phyloP scores from a whole-genome alignment of 2,113 vertebrate species.

The Odontophorus gujanensis region DNA sequence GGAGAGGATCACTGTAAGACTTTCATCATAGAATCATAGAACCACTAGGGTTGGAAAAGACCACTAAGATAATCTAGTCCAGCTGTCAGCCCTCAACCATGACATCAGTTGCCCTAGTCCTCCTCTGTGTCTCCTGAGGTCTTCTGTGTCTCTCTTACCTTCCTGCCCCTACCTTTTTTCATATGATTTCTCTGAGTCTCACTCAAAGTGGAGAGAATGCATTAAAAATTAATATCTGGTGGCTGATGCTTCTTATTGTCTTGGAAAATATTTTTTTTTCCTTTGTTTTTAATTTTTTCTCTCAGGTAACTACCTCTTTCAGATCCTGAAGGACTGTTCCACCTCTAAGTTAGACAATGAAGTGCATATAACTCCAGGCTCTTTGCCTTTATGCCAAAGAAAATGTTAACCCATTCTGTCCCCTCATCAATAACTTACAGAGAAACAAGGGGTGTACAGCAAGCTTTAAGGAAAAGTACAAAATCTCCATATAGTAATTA shows the following conservation, averaged over 20 bases:
- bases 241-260: neutral
- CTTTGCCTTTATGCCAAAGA: neutral
- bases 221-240: neutral
- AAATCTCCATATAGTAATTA: neutral
- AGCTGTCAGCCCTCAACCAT: neutral
- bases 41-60: too few relatives aligned
- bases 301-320: neutral
- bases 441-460: neutral
- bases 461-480: neutral
- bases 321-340: neutral
- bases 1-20: neutral
- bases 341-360: neutral
- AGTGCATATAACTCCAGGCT: neutral
- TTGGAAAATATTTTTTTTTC: neutral
- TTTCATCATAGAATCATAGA: neutral
- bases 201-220: accelerated
- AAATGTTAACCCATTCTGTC: neutral
- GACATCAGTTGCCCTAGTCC: neutral
- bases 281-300: neutral
- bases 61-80: too few relatives aligned
- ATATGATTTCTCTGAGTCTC: neutral
- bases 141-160: neutral
- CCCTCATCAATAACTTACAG: neutral
- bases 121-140: neutral
- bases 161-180: neutral